phyloP scores from a whole-genome alignment of 2,113 vertebrate species.

The Zapornia atra region DNA sequence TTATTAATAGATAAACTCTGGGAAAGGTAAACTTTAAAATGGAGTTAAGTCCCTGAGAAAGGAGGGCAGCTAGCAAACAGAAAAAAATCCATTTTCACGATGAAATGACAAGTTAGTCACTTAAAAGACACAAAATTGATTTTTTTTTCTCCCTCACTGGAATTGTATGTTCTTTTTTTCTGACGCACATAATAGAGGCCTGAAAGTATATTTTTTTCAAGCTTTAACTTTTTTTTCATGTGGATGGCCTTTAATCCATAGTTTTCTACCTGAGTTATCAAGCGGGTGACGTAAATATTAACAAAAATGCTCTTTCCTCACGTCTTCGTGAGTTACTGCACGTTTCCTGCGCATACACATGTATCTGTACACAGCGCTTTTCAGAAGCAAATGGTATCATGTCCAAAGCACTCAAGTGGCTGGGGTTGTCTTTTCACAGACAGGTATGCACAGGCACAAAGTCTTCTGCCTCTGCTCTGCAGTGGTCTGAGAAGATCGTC shows the following conservation, averaged over 20 bases:
- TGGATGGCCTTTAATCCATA: background rate
- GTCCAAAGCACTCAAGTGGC: background rate
- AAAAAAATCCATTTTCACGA: background rate
- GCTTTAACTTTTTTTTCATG: background rate
- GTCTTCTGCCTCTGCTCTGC: background rate
- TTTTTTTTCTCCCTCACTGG: background rate
- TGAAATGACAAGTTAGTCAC: background rate
- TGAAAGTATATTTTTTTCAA: background rate
- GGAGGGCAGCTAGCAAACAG: background rate
- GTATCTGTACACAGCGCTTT: background rate
- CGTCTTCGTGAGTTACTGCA: background rate
- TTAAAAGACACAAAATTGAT: background rate
- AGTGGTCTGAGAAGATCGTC: background rate
- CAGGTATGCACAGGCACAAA: background rate
- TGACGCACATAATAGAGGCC: background rate
- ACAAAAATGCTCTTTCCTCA: background rate
- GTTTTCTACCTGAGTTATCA: background rate
- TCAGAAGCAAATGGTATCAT: background rate
- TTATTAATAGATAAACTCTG: constrained; percentile 21
- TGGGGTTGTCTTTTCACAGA: background rate
- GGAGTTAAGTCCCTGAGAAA: constrained; percentile 13
- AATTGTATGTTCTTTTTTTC: background rate
- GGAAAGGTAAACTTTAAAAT: constrained; percentile 64
- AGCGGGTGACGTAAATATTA: background rate
- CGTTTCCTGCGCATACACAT: background rate